phyloP scores from a whole-genome alignment of 2,888 invertebrate genomes.

The Cyclophora punctaria region DNA sequence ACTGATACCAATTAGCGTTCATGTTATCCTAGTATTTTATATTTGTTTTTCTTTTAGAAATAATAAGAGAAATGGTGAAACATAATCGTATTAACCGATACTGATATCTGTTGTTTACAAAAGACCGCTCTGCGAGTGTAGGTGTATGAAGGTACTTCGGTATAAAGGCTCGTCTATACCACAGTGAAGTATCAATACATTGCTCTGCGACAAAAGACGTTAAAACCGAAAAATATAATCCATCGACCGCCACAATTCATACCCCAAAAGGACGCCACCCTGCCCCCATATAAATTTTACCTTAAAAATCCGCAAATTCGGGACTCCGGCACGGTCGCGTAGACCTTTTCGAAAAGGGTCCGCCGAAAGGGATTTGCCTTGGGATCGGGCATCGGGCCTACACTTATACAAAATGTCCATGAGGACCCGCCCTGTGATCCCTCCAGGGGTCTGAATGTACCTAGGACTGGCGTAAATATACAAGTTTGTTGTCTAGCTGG shows the following conservation, averaged over 20 bases:
- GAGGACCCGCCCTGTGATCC: conserved; percentile 53
- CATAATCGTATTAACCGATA: too few relatives aligned
- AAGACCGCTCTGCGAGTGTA: too few relatives aligned
- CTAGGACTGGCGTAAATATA: conserved; percentile 64
- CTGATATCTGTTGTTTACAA: too few relatives aligned
- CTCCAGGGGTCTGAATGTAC: conserved; percentile 49
- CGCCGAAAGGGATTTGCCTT: conserved; percentile 71
- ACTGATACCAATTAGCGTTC: conserved; percentile 59
- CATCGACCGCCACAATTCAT: conserved; percentile 23
- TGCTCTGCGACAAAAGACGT: conserved; percentile 16
- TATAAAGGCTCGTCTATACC: too few relatives aligned
- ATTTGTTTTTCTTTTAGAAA: conserved; percentile 11
- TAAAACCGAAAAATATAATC: conserved; percentile 22
- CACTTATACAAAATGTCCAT: conserved; percentile 75
- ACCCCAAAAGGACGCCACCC: conserved; percentile 21
- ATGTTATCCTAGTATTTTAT: conserved; percentile 43
- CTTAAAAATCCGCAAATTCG: conserved; percentile 76
- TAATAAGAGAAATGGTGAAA: too few relatives aligned
- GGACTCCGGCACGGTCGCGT: conserved; percentile 60
- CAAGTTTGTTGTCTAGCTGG: conserved; percentile 58
- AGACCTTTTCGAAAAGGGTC: conserved; percentile 68
- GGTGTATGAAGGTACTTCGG: too few relatives aligned
- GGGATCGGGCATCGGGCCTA: conserved; percentile 64
- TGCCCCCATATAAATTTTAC: conserved; percentile 70
- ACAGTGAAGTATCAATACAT: conserved; percentile 1